A percentile compares a stretch with the other conserved stretches of the same genome.
phyloP scores from a whole-genome alignment of 2,888 invertebrate species.

The Temnothorax ravouxi region DNA sequence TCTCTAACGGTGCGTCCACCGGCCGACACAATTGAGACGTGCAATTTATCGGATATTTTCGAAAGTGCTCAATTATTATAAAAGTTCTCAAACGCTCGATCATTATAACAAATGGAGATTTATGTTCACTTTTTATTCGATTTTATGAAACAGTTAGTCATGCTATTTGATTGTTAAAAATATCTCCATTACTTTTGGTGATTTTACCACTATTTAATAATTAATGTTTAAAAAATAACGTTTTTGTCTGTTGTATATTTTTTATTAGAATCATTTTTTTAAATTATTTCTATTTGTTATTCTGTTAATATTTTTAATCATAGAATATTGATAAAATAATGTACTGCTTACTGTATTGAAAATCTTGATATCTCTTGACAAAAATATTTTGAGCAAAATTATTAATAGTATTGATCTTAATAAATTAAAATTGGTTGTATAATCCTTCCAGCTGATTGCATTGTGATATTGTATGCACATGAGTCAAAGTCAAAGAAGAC shows the following conservation, averaged over 20 bases:
- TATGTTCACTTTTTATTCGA: not conserved
- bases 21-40: not conserved
- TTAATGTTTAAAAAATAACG: not conserved
- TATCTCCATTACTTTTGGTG: not conserved
- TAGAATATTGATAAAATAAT: not conserved
- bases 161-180: slow-evolving; percentile 11
- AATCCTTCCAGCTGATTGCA: not conserved
- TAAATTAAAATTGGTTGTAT: not conserved
- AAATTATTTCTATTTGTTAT: not conserved
- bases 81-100: slow-evolving; percentile 7
- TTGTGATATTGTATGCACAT: slow-evolving; percentile 8
- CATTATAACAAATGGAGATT: slow-evolving; percentile 1
- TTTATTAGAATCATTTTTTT: not conserved
- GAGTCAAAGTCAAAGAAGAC: slow-evolving; percentile 42
- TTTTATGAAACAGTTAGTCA: slow-evolving; percentile 15
- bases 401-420: not conserved
- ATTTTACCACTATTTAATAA: not conserved
- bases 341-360: not conserved
- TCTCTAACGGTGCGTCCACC: slow-evolving; percentile 42
- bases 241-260: not conserved
- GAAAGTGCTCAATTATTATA: slow-evolving; percentile 27
- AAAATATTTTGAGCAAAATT: not conserved
- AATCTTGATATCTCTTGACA: not conserved
- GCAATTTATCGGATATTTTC: slow-evolving; percentile 33
- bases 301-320: not conserved